phyloP scores from a whole-genome alignment of 2,113 vertebrate species.

The Rana temporaria region DNA sequence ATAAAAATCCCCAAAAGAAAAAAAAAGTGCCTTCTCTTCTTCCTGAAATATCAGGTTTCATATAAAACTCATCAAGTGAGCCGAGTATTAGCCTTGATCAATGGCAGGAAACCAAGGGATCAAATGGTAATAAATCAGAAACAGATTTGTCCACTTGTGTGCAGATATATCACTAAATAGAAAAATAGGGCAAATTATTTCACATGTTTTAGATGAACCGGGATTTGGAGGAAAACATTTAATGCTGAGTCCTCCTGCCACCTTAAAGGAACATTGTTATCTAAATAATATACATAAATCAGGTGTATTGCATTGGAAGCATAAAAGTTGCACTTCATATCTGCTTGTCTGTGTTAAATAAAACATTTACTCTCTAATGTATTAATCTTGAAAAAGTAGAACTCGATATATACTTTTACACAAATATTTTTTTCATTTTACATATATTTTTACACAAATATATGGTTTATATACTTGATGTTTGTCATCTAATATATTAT shows the following conservation, averaged over 20 bases:
- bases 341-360: no score
- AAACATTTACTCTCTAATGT: no score
- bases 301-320: no score
- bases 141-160: constrained; percentile 81
- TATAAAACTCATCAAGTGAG: constrained; percentile 90
- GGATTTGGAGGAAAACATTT: constrained; percentile 44
- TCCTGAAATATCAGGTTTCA: constrained; percentile 88
- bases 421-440: no score
- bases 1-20: constrained; percentile 62
- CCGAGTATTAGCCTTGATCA: constrained; percentile 91
- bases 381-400: no score
- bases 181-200: constrained; percentile 78
- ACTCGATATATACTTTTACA: no score
- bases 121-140: constrained; percentile 95
- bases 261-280: neutral
- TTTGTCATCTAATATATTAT: no score
- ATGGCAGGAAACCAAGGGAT: constrained; percentile 96
- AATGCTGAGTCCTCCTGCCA: constrained; percentile 14
- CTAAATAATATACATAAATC: no score
- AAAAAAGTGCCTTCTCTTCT: constrained; percentile 72
- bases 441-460: no score
- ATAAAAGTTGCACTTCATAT: no score
- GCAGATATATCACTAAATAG: constrained; percentile 74
- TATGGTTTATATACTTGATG: no score
- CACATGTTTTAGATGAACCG: constrained; percentile 68